Percentiles rank a stretch among this genome's conserved stretches.
Evolutionary conservation across 2,113 vertebrate species (phyloP).

Genomic region (Gopherus evgoodei): DNA sequence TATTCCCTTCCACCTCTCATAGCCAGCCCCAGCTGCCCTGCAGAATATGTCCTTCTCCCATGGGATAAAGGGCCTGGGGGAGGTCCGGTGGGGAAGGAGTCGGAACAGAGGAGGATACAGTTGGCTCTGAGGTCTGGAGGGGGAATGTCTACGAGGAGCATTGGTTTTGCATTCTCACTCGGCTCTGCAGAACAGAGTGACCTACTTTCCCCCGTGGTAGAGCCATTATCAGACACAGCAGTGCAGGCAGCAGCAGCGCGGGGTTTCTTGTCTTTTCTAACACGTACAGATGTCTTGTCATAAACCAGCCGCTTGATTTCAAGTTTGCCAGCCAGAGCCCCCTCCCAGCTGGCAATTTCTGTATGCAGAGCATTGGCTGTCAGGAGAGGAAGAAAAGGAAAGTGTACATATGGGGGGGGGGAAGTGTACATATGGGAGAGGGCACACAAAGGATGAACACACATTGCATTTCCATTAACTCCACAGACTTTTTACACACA

Average conservation of each 20-base stretch:
- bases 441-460: background rate
- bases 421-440: background rate
- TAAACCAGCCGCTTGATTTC: rapidly evolving
- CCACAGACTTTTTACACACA: background rate
- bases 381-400: background rate
- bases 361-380: background rate
- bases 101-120: background rate
- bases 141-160: background rate
- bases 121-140: background rate
- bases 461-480: background rate
- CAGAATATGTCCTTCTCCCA: background rate
- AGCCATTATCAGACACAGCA: slow-evolving; percentile 31
- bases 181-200: slow-evolving; percentile 61
- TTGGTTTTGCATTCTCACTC: background rate
- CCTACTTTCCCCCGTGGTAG: slow-evolving; percentile 57
- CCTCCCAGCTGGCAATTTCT: background rate
- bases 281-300: background rate
- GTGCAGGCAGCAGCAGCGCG: background rate
- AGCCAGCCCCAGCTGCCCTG: background rate
- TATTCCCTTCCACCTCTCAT: background rate
- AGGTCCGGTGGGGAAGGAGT: background rate
- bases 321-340: rapidly evolving
- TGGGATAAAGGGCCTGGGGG: rapidly evolving
- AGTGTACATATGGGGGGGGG: background rate
- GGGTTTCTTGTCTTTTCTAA: slow-evolving; percentile 31